Evolutionary conservation across 2,113 vertebrate species (phyloP), one percentile per base, ranked within the genome.

Genomic region (Anser brachyrhynchus): DNA sequence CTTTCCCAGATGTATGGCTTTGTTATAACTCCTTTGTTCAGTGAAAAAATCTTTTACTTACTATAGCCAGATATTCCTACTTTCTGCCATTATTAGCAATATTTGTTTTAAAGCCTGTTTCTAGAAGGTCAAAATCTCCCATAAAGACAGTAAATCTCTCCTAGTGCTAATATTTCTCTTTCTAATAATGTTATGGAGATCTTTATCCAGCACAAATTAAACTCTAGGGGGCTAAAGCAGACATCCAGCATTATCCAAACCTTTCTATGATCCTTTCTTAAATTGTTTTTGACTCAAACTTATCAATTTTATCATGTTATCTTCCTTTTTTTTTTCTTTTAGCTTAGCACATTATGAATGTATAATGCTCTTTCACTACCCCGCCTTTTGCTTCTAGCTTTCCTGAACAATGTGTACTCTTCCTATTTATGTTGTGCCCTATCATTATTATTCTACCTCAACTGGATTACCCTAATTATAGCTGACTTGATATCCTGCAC

Each of bases 81-180:
- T 43, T 73, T 79, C 61, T 89, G 58, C 70, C 29, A 49, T 87
- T 89, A 76, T 79, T 82, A 84, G 39, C 81, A 93, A 64, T 93
- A 92, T 61, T 95, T 96, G 25, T 61, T 95, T 79, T 93, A 79
- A 93, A 95, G 44, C 39, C 81, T 79, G 1, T 82, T 95, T 87
- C 91, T 91, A 35, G 66, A 91, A 87, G 89, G 94, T 96, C 93
- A 93, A 69, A 92, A 54, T 93, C 81, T 93, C 84, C 91, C 87
- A 87, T 72, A 89, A 92, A 89, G 87, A 44, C 35, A 58, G 29
- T 95, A 82, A 84, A 91, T 95, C 89, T 92, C 86, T 29, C 80
- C 70, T 89, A 92, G 94, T 87, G 66, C 70, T 96, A 95, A 89
- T 95, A 95, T 96, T 95, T 96, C 73, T 82, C 77, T 93, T 95